Evolutionary conservation across 2,113 vertebrate species (phyloP).

Genomic region (Coreoperca whiteheadi): DNA sequence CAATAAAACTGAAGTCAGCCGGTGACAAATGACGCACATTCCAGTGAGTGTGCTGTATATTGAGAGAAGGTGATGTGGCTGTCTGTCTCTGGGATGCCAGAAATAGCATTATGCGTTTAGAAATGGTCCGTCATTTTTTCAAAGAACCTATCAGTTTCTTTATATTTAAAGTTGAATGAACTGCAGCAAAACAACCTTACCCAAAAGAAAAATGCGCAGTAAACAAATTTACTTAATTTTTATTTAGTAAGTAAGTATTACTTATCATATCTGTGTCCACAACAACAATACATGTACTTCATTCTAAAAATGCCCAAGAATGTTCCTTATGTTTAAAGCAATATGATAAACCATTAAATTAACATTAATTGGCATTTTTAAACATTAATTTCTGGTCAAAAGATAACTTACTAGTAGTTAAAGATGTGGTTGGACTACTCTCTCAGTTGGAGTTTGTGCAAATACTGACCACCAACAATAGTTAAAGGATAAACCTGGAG

Average conservation of each 20-base stretch:
- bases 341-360: no score
- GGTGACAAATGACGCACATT: constrained; percentile 32
- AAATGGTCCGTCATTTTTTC: not conserved
- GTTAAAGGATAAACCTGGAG: not conserved
- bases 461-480: not conserved
- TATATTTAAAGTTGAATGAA: constrained; percentile 7
- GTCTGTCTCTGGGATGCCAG: constrained; percentile 6
- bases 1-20: constrained; percentile 33
- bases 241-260: not conserved
- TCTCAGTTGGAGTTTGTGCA: not conserved
- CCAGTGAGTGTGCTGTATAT: not conserved
- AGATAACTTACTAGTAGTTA: no score
- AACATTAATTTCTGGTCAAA: no score
- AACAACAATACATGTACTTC: not conserved
- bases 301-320: not conserved
- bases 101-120: not conserved
- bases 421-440: not conserved
- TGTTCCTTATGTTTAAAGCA: not conserved
- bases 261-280: not conserved
- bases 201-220: not conserved
- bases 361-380: no score
- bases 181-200: not conserved
- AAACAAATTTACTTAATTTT: not conserved
- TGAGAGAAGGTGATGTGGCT: constrained; percentile 14
- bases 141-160: not conserved